Evolutionary conservation across 2,797 vertebrate species (phyloP), one percentile per base, ranked within the genome.

Genomic region (Arvicola amphibius): DNA sequence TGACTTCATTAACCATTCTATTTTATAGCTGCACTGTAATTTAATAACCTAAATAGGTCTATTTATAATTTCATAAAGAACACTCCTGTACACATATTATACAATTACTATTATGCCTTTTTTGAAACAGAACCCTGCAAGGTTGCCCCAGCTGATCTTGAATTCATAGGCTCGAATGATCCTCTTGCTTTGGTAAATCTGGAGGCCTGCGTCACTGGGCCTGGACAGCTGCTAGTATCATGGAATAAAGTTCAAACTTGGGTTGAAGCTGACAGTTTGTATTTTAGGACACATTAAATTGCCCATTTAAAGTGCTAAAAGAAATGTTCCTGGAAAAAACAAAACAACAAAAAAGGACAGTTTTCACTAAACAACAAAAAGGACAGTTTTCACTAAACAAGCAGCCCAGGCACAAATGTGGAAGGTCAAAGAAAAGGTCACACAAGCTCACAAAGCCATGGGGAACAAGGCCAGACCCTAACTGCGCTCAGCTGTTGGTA

Each of bases 11-110:
- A 94, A 86, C 10, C 81, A 83, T 86, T 89, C 40, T 32, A 69
- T 43, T 84, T 74, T 5, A 40, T 46, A 32, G 65, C 25, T 87
- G n/a, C 43, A 37, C 6, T 37, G 48, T 59, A 67, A 53, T 61
- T 86, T 90, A 78, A 94, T 48, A 90, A 13, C 13, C 43, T 71
- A 74, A 53, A 63, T 1, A 85, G 29, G 25, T 34, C 79, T 69
- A 84, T 77, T 87, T 89, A 94, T 80, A 95, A 59, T 91, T 93
- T 56, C 95, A 29, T 12, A 84, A 95, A 74, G 32, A 93, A 93
- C 16, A 90, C 23, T 10, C 51, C 27, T 96, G 19, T 90, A 87
- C 29, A 93, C 40, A 63, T 21, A 90, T 69, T n/a, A 86, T 8
- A 78, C 0, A 71, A 43, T 51, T 85, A 21, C 34, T 91, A 77